Percentiles rank a stretch among this genome's conserved stretches.
Conservation (phyloP, 2,113 vertebrate species). For the Phyllostomus hastatus region DNA sequence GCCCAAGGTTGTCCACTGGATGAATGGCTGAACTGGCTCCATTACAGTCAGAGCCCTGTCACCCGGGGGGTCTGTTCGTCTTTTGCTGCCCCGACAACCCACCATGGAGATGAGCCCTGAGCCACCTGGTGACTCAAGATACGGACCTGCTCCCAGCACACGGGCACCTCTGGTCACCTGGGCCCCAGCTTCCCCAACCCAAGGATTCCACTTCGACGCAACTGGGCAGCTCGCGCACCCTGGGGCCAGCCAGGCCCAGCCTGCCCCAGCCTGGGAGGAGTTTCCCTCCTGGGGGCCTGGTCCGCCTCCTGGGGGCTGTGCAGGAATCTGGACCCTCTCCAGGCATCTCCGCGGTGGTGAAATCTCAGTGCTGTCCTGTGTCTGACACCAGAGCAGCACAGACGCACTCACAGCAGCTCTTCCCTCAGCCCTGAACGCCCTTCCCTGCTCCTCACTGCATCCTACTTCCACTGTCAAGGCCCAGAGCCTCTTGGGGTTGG, state of each 20-base stretch:
- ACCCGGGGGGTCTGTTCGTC: neutral
- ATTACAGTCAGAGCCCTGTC: neutral
- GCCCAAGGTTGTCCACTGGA: neutral
- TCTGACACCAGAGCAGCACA: neutral
- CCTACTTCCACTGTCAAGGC: neutral
- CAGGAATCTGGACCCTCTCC: neutral
- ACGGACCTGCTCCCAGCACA: neutral
- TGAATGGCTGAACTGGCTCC: neutral
- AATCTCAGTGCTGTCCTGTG: neutral
- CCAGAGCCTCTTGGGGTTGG: neutral
- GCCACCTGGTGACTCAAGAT: neutral
- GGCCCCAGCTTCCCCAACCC: neutral
- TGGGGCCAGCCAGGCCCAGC: neutral
- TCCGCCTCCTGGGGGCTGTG: neutral
- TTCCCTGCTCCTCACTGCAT: neutral
- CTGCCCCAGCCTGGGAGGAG: neutral
- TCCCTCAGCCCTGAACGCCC: neutral
- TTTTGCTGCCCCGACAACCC: neutral
- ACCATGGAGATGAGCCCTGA: neutral
- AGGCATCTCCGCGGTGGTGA: no score
- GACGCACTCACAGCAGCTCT: rapidly evolving
- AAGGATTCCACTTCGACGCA: neutral
- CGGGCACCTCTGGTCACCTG: neutral
- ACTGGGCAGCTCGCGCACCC: neutral
- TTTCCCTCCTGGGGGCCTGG: no score